Base-by-base conservation (phyloP, 2,888 invertebrate genomes). In the Crematogaster levior region DNA sequence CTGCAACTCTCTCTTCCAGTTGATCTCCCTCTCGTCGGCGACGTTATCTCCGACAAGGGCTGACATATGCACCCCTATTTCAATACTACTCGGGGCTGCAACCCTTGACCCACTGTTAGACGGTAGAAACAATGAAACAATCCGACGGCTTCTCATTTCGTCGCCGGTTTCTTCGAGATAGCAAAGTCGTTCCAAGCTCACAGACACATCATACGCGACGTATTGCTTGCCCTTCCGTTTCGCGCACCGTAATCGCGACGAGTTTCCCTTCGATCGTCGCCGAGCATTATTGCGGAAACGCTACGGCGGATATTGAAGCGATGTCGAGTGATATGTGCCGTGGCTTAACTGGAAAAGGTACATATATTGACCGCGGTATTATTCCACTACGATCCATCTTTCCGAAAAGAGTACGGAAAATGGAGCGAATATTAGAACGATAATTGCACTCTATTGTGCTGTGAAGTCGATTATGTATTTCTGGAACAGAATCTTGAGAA, bases 61-160 rank as follows among this genome's bases (percentile, higher is more conserved):
- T 58, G 63, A 37, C 48, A 43, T 82, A 63, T 85, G 86, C 85
- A 75, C 63, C 70, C 85, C 80, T 66, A 75, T 85, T 74, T 79
- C 65, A 27, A 65, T 24, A 18, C 34, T 48, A 58, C 43, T 37
- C 65, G 21, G 40, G 27, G n/a, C 37, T 60, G 80, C 75, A 74
- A 87, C 89, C 83, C 88, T 89, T 89, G 89, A 89, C 89, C 89
- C 82, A 84, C 53, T 89, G 81, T 79, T 68, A 46, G 65, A 18
- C 53, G 72, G 15, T 77, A 58, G 72, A 85, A 89, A 89, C 85
- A 89, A 89, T 83, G 82, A 68, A 58, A 83, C 86, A 81, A 86
- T 74, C 81, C 60, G 68, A 56, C 56, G 73, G 82, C 27, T 68
- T 68, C 43, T 79, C 77, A 24, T 79, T 58, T 79, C 66, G 81